Base-by-base conservation (phyloP, 2,797 vertebrate species). In the Emydoidea blandingii region DNA sequence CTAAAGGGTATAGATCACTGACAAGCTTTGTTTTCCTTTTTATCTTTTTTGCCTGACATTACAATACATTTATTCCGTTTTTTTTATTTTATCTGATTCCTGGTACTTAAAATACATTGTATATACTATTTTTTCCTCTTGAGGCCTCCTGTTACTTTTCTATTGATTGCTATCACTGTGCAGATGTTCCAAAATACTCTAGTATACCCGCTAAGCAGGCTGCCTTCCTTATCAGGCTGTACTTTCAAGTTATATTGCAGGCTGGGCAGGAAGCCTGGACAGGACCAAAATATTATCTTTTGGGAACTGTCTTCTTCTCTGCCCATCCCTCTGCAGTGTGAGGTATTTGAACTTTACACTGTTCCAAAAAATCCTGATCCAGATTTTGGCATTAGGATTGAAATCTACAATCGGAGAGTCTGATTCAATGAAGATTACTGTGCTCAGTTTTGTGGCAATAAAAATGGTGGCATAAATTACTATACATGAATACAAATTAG, bases 301-400 rank as follows among this genome's bases (percentile, higher is more conserved):
- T 44, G 15, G 8, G 92, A 93, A 54, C 4, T 5, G 1, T 88
- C 44, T 80, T 95, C 96, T 88, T 25, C 86, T 92, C 50, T 85
- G 7, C 12, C 85, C 82, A 84, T 86, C 52, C 8, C 47, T 83
- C 59, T 62, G 31, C 59, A 41, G 82, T 1, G 6, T 37, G 34
- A 91, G 87, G 25, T 47, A n/a, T 27, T 8, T 78, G 31, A 89
- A 95, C 85, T 49, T 0, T 47, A 74, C 80, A 85, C 12, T 15
- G 12, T 21, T 50, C 5, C 44, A 68, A 91, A 47, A 88, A 82
- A 47, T 79, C 16, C 0, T 62, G 4, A 83, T 90, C 15, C 31
- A 89, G 47, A 86, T 34, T 34, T 78, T 62, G 89, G 0, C 1
- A 12, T 9, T 56, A 53, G 8, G 31, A 83, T 86, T 85, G 25